A percentile compares a stretch with the other conserved stretches of the same genome.
These are phyloP conservation scores for Rhinoraja longicauda DNA, from an alignment of 2,797 vertebrate species.

Conservation along the genomic window DNA sequence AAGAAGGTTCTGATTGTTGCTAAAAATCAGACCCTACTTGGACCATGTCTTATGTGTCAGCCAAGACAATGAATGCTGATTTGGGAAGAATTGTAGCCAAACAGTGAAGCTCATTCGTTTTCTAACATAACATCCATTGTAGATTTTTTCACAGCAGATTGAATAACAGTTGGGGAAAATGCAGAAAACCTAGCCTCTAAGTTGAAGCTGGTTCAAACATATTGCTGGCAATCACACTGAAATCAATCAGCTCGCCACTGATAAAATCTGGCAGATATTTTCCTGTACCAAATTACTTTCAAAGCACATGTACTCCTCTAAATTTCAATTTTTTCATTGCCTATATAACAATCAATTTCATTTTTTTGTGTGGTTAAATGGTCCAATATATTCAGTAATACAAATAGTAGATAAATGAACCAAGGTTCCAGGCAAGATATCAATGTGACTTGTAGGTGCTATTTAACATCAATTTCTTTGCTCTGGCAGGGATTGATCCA, in stretches of 20 bases:
- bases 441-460: neutral
- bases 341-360: neutral
- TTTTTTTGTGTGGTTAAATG: too few species aligned
- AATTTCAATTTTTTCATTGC: neutral
- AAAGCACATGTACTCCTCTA: neutral
- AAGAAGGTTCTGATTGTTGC: neutral
- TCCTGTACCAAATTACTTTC: neutral
- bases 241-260: neutral
- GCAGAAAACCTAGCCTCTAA: neutral
- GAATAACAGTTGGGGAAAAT: neutral
- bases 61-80: neutral
- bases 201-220: neutral
- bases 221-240: neutral
- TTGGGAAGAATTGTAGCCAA: neutral
- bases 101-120: neutral
- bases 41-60: neutral
- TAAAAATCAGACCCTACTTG: neutral
- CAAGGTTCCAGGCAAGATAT: neutral
- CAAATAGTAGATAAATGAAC: neutral
- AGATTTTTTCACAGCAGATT: neutral
- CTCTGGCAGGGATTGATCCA: slow-evolving; percentile 79
- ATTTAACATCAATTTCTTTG: neutral
- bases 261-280: neutral
- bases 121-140: neutral
- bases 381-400: neutral